A percentile compares a stretch with the other conserved stretches of the same genome.
Conservation (phyloP, 2,888 invertebrate genomes). For the Coelogynopora nodosa region DNA sequence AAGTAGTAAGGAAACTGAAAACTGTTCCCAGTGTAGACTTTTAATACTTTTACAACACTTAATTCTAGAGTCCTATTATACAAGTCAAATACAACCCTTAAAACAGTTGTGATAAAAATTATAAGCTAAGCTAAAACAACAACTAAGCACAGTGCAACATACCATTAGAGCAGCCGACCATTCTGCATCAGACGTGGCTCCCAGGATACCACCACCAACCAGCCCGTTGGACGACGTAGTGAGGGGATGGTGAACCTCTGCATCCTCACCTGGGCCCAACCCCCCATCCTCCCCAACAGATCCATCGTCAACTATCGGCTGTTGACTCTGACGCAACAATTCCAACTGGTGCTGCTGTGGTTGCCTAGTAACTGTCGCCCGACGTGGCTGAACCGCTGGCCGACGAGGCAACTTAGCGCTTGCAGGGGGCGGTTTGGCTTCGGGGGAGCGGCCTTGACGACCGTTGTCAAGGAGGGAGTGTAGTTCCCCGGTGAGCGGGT, state of each 20-base stretch:
- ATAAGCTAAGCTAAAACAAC: too few relatives aligned
- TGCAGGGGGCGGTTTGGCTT: neutral
- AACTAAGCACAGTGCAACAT: neutral
- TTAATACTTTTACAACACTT: too few relatives aligned
- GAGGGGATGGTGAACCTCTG: neutral
- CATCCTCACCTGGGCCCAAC: neutral
- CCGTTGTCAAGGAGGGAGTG: neutral
- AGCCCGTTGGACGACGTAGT: neutral
- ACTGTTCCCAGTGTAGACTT: too few relatives aligned
- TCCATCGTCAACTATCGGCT: neutral
- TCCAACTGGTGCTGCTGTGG: neutral
- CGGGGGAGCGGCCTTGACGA: conserved; percentile 3
- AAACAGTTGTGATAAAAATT: too few relatives aligned
- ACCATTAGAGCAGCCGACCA: neutral
- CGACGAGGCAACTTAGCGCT: neutral
- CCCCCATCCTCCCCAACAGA: neutral
- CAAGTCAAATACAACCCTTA: too few relatives aligned
- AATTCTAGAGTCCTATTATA: too few relatives aligned
- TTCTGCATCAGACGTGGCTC: neutral
- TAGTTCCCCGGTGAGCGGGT: neutral
- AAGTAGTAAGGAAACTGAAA: too few relatives aligned
- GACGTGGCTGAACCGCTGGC: neutral
- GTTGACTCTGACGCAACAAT: neutral
- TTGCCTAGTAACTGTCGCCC: neutral
- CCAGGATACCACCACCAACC: neutral